Evolutionary conservation across 2,888 invertebrate species (phyloP), one percentile per base, ranked within the genome.

Genomic region (Oligia strigilis): DNA sequence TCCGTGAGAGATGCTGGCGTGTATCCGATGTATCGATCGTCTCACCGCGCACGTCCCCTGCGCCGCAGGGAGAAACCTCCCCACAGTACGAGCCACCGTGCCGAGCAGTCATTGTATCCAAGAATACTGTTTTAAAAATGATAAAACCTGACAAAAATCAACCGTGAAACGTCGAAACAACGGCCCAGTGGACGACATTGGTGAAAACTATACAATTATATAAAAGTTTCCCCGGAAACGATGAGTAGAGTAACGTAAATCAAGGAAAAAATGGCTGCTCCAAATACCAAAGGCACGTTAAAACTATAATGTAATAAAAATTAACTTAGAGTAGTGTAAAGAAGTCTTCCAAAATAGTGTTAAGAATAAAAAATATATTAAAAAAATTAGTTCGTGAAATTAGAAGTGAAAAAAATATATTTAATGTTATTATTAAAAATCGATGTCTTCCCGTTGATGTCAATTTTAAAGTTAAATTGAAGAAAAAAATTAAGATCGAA

Each of bases 291-390:
- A 77, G 87, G 90, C 91, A 91, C 86, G 82, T 82, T 89, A 85
- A 84, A 89, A 93, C 91, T 92, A 93, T 95, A 94, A 94, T 92
- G 91, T 91, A 90, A 92, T 81, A 86, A 81, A 80, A 90, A 88
- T 62, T 81, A 93, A 85, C 23, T 55, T 83, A 89, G 92, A 89
- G 83, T 94, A 95, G 93, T 92, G 96, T 92, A 96, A 96, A 92
- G 93, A 96, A 96, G 97, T 97, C 97, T 97, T 97, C 96, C 96
- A 96, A 92, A 89, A 84, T 93, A 94, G 93, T 87, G 84, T 90
- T 88, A 90, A 86, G 84, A 77, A 75, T 73, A 69, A 76, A 75
- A 79, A 75, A 83, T n/a, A 60, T 29, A 58, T n/a, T 11, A 77
- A 82, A 87, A 87, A 69, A 85, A 84, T 76, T 85, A 83, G 80